Base-by-base conservation (phyloP, 1,140 invertebrate genomes). In the Cherax quadricarinatus region DNA sequence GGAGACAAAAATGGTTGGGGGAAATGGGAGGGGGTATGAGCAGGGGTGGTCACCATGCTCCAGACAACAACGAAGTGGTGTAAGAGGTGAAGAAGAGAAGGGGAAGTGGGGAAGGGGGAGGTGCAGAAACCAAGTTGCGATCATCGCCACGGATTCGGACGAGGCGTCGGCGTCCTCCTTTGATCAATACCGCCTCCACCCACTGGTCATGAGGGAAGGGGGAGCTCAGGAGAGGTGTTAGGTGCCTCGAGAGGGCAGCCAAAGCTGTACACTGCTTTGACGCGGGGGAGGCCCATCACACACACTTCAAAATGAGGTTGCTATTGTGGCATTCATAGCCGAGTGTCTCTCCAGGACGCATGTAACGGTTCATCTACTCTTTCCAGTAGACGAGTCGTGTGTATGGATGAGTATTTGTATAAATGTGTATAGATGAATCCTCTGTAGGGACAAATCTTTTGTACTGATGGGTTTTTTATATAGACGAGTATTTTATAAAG, bases 141-240 rank as follows among this genome's bases (percentile, higher is more conserved):
- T 57, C 83, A 49, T 41, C 30, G 30, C 83, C 83, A 85, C 60
- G 83, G 62, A 14, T 85, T 49, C 60, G 83, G 70, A 85, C 60
- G 57, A 48, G 57, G 62, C 30, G 30, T 66, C 83, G 70, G 83
- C 24, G 70, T 73, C 53, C 83, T 85, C 62, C 83, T 85, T 85
- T 85, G 83, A 85, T 85, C 83, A 85, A 85, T 85, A 85, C 83
- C 83, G 21, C 83, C 4, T 70, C 57, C 83, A 85, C 83, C 24
- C 81, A 30, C 53, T 60, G 83, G 57, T 30, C 57, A 24, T 30
- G 30, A 53, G n/a, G 60, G 9, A 48, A 48, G 83, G 30, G 57
- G 30, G 30, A 41, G 30, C 30, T 41, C 30, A 41, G 30, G 30
- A 41, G 41, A 53, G 41, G 81, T 57, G 81, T 51, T 24, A n/a